Evolutionary conservation across 2,113 vertebrate genomes (phyloP).

Genomic region (Saguinus imperator): DNA sequence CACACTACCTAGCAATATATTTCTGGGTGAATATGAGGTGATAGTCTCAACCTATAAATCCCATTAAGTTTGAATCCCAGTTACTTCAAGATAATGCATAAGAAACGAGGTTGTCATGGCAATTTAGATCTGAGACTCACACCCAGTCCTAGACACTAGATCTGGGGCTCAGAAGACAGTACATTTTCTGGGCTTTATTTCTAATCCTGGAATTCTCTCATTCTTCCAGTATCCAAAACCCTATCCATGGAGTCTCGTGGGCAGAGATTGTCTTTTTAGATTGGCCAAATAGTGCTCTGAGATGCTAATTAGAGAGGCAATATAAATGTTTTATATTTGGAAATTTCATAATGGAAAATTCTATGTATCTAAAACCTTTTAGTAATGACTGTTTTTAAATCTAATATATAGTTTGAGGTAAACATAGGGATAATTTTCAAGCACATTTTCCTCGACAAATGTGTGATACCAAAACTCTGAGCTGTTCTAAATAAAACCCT

Average conservation of each 20-base stretch:
- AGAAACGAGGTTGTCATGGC: slow-evolving; percentile 47
- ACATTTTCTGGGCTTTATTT: not conserved
- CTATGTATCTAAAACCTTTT: not conserved
- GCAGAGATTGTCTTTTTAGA: not conserved
- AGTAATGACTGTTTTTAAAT: slow-evolving; percentile 31
- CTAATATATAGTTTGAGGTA: not conserved
- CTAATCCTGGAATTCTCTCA: not conserved
- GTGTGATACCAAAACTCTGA: not conserved
- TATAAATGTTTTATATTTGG: not conserved
- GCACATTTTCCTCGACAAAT: not conserved
- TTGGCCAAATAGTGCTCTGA: not conserved
- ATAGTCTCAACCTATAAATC: slow-evolving; percentile 45
- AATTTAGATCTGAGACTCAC: slow-evolving; percentile 18
- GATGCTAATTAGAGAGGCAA: not conserved
- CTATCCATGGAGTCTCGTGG: not conserved
- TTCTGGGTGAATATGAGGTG: slow-evolving; percentile 27
- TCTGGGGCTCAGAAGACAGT: not conserved
- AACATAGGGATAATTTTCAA: slow-evolving; percentile 5
- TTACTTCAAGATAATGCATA: slow-evolving; percentile 30
- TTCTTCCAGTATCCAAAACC: not conserved
- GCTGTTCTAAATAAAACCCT: not conserved
- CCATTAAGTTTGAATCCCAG: slow-evolving; percentile 43
- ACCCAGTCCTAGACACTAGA: not conserved
- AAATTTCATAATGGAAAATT: not conserved
- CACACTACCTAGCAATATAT: not conserved